Conservation (phyloP, 2,888 invertebrate species). For the Zygogramma bicolorata region DNA sequence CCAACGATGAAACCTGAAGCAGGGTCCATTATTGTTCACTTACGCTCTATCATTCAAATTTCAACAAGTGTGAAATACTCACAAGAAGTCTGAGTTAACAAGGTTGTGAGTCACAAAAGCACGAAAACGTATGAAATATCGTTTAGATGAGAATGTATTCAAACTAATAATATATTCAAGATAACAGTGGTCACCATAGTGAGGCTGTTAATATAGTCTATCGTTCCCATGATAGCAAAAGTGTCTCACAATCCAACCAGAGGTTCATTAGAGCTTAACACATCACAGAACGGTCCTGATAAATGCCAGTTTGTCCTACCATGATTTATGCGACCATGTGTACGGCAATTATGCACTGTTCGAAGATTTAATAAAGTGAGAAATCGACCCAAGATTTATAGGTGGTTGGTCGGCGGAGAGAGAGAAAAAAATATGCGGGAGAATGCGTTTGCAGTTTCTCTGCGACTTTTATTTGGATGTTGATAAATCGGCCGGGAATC, state of each 20-base stretch:
- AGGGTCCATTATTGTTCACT: too few relatives aligned
- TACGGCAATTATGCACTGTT: constrained; percentile 64
- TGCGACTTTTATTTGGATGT: constrained; percentile 25
- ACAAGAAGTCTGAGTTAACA: too few relatives aligned
- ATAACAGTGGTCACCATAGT: too few relatives aligned
- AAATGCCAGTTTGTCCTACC: constrained; percentile 60
- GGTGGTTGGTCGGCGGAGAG: constrained; percentile 17
- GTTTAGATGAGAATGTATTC: too few relatives aligned
- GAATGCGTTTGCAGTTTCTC: constrained; percentile 55
- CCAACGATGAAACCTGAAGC: too few relatives aligned
- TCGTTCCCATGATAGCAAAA: constrained; percentile 17
- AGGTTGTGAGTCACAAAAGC: too few relatives aligned
- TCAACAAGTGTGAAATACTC: too few relatives aligned
- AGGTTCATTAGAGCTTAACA: constrained; percentile 58
- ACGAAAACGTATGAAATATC: too few relatives aligned
- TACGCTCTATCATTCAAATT: too few relatives aligned
- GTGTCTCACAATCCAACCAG: constrained; percentile 45
- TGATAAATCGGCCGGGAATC: constrained; percentile 1
- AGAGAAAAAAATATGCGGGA: constrained; percentile 31
- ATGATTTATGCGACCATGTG: constrained; percentile 64
- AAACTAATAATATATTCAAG: too few relatives aligned
- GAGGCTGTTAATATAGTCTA: too few relatives aligned
- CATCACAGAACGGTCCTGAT: constrained; percentile 55
- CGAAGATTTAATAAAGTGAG: constrained; percentile 66
- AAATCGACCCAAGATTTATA: constrained; percentile 64